Percentiles rank a stretch among this genome's conserved stretches.
These are phyloP conservation scores for Myotis vivesi DNA, from an alignment of 2,797 vertebrate species.

Conservation along the genomic window DNA sequence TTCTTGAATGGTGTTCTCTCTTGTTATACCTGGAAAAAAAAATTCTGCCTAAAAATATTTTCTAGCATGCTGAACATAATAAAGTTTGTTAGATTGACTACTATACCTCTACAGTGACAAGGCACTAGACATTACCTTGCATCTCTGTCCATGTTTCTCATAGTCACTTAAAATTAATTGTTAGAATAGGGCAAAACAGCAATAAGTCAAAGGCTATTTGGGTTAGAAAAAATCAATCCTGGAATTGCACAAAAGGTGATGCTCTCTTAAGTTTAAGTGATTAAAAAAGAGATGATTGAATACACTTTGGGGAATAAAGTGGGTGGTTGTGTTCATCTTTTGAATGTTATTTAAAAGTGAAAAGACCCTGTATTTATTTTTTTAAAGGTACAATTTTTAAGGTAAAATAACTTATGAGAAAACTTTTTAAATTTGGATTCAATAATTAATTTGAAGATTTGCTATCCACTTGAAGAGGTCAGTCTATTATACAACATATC, in stretches of 20 bases:
- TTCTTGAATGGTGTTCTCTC: neutral
- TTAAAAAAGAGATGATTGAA: neutral
- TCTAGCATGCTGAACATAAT: neutral
- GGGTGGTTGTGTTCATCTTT: neutral
- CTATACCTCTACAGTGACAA: neutral
- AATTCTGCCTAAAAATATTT: neutral
- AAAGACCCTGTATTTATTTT: neutral
- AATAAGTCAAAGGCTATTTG: neutral
- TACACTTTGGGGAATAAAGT: neutral
- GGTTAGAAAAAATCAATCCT: neutral
- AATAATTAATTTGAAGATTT: conserved; percentile 1
- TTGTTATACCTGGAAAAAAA: neutral
- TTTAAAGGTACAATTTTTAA: neutral
- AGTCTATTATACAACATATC: neutral
- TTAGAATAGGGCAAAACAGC: neutral
- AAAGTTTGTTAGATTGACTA: neutral
- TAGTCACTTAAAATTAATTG: neutral
- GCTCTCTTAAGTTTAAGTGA: neutral
- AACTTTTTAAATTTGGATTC: neutral
- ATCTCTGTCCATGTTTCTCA: neutral
- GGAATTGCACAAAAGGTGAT: neutral
- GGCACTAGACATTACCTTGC: neutral
- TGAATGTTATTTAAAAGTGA: conserved; percentile 5
- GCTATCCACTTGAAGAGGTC: neutral
- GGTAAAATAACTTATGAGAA: neutral